Evolutionary conservation across 2,888 invertebrate genomes (phyloP), one percentile per base, ranked within the genome.

Genomic region (Oxycera nigricornis): DNA sequence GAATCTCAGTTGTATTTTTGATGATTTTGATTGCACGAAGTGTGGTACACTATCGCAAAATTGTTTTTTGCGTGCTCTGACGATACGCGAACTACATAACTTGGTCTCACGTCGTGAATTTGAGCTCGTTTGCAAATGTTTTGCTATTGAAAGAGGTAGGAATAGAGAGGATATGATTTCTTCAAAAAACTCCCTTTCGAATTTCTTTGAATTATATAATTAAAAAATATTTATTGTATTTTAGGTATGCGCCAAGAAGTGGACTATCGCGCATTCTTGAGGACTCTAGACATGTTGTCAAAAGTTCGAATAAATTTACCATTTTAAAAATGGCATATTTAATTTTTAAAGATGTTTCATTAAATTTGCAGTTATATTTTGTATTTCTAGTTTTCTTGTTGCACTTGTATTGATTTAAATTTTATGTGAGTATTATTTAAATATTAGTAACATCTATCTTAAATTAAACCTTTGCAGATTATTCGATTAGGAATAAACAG

Each of bases 71-170:
- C 90, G 91, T 79, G 91, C 90, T 65, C 85, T 94, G 52, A 88
- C 90, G 28, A 82, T 88, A 39, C 88, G 92, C 76, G 88, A 88
- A 35, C 87, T 93, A 88, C 86, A 90, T 79, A 83, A 88, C 80
- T 83, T 90, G 79, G 85, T 93, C 72, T 91, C 91, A 65, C 87
- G 88, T 75, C 87, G 88, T 31, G 93, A 94, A 84, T 86, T 92
- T 22, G 90, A 91, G 74, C 85, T 89, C n/a, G 80, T 93, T 75
- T 90, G 90, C 85, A 92, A 92, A 84, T 92, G 92, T 84, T 94
- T 93, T 84, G 89, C 90, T 57, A 88, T 90, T 78, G 88, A 88
- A 79, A 88, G 91, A 77, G 91, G 90, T 79, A 76, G 9, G 3
- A 9, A 17, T 22, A 39, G 7, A 39, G 14, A 39, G n/a, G n/a